Base-by-base conservation (phyloP, 2,888 invertebrate species). In the Scrobipalpa costella region DNA sequence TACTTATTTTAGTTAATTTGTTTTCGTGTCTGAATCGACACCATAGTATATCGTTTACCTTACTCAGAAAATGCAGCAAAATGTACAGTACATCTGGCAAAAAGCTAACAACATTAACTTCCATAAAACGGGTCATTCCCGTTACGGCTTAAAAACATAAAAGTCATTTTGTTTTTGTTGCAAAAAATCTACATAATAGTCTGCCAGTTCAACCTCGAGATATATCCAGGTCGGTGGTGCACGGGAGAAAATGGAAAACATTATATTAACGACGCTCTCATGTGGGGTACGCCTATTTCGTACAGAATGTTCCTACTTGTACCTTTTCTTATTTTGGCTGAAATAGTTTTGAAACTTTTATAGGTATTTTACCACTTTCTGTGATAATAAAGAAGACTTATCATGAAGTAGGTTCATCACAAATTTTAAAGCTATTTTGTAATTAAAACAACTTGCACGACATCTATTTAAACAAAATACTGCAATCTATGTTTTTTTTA, bases 231-330 rank as follows among this genome's bases (percentile, higher is more conserved):
- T 55, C 15, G 34, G 34, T 19, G 27, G 34, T 55, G 27, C 55
- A 55, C 55, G n/a, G 15, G 47, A 44, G 61, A 50, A 58, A 64
- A 64, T 64, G 64, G 64, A 64, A 64, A 64, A 64, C 64, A 64
- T 64, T 64, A 64, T 61, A 64, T 64, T 64, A 64, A 64, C 58
- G 64, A 57, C 36, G 47, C 57, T 21, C 57, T 57, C 27, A 38
- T 57, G 64, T 57, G 57, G 57, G 63, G 47, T 36, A 33, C 57
- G 64, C 17, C 61, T 61, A 61, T 60, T 60, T 58, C 64, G 50
- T 49, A 49, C 21, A 55, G 64, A n/a, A 1, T 61, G 15, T 64
- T 64, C 64, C 57, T 57, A n/a, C 49, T 57, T 15, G 0, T 0
- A 57, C 60, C 34, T 7, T 63, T 62, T 49, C 15, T 7, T 49